These are phyloP conservation scores for Scelioninae gen. 2 DNA, from an alignment of 2,888 invertebrate genomes.

Conservation along the genomic window DNA sequence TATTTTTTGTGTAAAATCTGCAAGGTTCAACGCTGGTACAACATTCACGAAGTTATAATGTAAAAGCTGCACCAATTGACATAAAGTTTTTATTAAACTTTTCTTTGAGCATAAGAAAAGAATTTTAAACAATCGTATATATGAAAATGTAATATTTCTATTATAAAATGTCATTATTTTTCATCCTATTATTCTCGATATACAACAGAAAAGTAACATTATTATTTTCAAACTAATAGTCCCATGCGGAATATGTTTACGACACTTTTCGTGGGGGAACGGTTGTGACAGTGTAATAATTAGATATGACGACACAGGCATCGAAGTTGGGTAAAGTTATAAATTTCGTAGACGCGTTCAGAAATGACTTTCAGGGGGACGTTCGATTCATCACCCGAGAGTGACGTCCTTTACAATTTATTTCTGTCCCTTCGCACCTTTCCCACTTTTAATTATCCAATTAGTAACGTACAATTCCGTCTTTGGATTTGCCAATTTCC, in stretches of 20 bases:
- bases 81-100: slow-evolving; percentile 1
- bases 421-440: slow-evolving; percentile 18
- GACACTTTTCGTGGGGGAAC: background rate
- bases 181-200: no score
- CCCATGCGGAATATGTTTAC: background rate
- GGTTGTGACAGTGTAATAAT: background rate
- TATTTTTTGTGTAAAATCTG: no score
- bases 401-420: slow-evolving; percentile 12
- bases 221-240: background rate
- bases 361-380: slow-evolving; percentile 11
- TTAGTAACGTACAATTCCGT: slow-evolving; percentile 7
- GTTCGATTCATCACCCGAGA: slow-evolving; percentile 33
- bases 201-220: no score
- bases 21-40: no score
- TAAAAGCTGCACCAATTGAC: no score
- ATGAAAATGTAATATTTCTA: no score
- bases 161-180: no score
- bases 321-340: slow-evolving; percentile 13
- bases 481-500: slow-evolving; percentile 20
- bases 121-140: no score
- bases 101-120: no score
- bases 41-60: no score
- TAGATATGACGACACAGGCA: background rate
- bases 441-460: slow-evolving; percentile 12
- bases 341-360: slow-evolving; percentile 13